These are phyloP conservation scores for Phytoseiulus persimilis DNA, from an alignment of 2,888 invertebrate species.

Conservation along the genomic window DNA sequence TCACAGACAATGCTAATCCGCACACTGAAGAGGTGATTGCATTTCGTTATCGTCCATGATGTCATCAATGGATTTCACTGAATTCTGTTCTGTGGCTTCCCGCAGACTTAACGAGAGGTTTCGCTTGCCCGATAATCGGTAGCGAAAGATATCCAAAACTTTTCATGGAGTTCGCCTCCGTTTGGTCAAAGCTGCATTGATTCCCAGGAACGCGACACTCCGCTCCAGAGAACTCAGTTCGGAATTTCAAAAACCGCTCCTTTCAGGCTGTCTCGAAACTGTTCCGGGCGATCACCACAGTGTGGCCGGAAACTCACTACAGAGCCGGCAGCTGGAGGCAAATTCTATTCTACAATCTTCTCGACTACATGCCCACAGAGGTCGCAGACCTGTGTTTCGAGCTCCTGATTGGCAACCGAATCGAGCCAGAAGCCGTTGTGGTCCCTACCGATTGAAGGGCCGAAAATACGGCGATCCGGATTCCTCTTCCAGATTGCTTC, in stretches of 20 bases:
- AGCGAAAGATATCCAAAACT: too few species aligned
- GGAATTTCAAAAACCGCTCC: too few species aligned
- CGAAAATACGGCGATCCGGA: too few species aligned
- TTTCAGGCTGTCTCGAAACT: constrained; percentile 21
- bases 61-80: not conserved
- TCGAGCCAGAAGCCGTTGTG: not conserved
- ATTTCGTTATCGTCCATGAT: not conserved
- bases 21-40: not conserved
- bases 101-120: too few species aligned
- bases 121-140: too few species aligned
- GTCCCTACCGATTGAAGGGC: not conserved
- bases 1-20: constrained; percentile 15
- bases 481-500: too few species aligned
- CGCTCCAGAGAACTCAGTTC: too few species aligned
- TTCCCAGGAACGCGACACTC: too few species aligned
- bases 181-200: too few species aligned
- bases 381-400: not conserved
- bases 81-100: too few species aligned
- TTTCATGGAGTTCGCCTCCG: too few species aligned
- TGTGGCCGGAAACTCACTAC: constrained; percentile 12
- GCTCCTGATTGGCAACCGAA: not conserved
- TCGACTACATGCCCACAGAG: constrained; percentile 8
- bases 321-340: not conserved
- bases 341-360: not conserved
- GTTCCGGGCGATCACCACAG: not conserved